Evolutionary conservation across 1,140 invertebrate species (phyloP), one percentile per base, ranked within the genome.

Genomic region (Neotoxoptera formosana): DNA sequence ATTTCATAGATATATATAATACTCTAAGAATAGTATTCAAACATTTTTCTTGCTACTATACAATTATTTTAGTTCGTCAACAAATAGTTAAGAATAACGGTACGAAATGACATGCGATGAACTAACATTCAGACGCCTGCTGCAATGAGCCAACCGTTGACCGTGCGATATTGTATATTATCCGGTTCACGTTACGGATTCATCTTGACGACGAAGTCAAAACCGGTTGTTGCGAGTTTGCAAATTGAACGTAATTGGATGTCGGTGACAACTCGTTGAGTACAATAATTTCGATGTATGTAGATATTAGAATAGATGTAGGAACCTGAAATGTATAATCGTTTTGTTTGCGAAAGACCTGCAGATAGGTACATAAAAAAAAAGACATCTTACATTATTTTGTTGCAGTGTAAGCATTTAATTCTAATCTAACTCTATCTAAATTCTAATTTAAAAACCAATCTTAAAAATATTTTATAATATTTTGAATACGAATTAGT

Each of bases 171-270:
- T 90, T 67, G 89, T 90, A 67, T 67, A 48, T 90, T 90, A 45
- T 90, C 48, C 51, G 56, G 89, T 90, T 90, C 56, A 67, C 34
- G 89, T 90, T 90, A 90, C 17, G 30, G 53, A 90, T 90, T 17
- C 25, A 90, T 90, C 9, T 67, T 14, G 23, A 45, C 25, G 89
- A 45, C 36, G 56, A 23, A 90, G 51, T 17, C 14, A n/a, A 67
- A 67, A 90, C 89, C 36, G 53, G 89, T 90, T 90, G 34, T 56
- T 36, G 53, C 21, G 4, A 30, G 53, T 67, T 90, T 90, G 53
- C 36, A 90, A 90, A 90, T 90, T 60, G 56, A 90, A 67, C 56
- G 60, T 90, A 90, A 90, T 90, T 90, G 89, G 14, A 90, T n/a
- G 89, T 67, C 36, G 89, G 89, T 67, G 89, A 90, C 89, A 90